A percentile compares a stretch with the other conserved stretches of the same genome.
Conservation (phyloP, 2,888 invertebrate genomes). For the Napeogenes sylphis region DNA sequence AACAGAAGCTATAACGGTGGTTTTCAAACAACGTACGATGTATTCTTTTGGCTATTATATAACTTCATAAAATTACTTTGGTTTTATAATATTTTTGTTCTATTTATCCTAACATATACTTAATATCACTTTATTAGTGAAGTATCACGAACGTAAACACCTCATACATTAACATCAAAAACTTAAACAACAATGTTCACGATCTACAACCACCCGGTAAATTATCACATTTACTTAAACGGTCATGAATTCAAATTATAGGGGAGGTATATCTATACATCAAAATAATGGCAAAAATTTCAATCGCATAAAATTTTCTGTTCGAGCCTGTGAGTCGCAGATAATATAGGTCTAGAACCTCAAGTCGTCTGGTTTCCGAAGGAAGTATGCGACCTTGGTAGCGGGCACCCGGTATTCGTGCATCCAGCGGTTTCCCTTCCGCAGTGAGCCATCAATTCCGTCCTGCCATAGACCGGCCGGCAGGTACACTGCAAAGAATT, state of each 20-base stretch:
- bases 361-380: conserved; percentile 90
- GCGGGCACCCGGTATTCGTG: conserved; percentile 90
- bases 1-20: too few relatives aligned
- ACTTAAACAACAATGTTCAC: too few relatives aligned
- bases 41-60: too few relatives aligned
- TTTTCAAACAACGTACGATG: too few relatives aligned
- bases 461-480: conserved; percentile 96
- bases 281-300: too few relatives aligned
- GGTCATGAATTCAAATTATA: too few relatives aligned
- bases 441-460: conserved; percentile 89
- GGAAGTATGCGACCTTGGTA: conserved; percentile 89
- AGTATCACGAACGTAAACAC: neutral
- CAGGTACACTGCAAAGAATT: conserved; percentile 81
- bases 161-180: neutral
- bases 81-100: too few relatives aligned
- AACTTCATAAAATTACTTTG: too few relatives aligned
- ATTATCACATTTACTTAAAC: too few relatives aligned
- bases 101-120: neutral
- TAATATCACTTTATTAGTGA: conserved; percentile 3
- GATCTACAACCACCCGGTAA: too few relatives aligned
- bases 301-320: neutral
- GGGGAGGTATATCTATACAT: too few relatives aligned
- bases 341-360: conserved; percentile 70
- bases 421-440: conserved; percentile 94
- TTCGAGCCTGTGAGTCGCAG: too few relatives aligned